These are phyloP conservation scores for Acanthurus lineatus DNA, from an alignment of 2,797 vertebrate genomes.

Conservation along the genomic window DNA sequence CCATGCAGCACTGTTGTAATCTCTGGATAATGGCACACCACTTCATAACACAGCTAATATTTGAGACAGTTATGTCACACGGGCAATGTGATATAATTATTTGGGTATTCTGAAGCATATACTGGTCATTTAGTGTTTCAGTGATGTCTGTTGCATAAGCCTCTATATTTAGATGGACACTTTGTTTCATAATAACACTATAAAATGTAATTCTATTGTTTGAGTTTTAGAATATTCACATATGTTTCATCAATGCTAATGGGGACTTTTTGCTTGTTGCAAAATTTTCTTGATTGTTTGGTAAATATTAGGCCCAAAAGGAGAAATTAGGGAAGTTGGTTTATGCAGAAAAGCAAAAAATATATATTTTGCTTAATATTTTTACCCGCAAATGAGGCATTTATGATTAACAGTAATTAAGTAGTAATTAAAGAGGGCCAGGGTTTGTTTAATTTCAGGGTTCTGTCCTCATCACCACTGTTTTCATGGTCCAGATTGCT, in stretches of 20 bases:
- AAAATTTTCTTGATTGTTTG: neutral
- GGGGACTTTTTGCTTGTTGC: neutral
- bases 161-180: too few species aligned
- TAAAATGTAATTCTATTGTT: neutral
- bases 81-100: neutral
- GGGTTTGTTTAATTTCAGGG: too few species aligned
- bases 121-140: neutral
- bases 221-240: neutral
- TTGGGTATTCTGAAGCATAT: neutral
- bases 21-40: constrained; percentile 12
- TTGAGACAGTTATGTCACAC: constrained; percentile 3
- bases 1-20: constrained; percentile 2
- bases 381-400: too few species aligned
- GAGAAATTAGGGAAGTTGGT: neutral
- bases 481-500: neutral
- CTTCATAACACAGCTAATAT: neutral
- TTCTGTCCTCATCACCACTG: too few species aligned
- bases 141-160: neutral
- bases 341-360: neutral
- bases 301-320: neutral
- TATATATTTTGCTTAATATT: neutral
- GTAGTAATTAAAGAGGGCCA: too few species aligned
- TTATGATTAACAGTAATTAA: too few species aligned
- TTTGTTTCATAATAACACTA: neutral
- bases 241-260: neutral